Evolutionary conservation across 2,888 invertebrate genomes (phyloP).

Genomic region (Machimus rusticus): DNA sequence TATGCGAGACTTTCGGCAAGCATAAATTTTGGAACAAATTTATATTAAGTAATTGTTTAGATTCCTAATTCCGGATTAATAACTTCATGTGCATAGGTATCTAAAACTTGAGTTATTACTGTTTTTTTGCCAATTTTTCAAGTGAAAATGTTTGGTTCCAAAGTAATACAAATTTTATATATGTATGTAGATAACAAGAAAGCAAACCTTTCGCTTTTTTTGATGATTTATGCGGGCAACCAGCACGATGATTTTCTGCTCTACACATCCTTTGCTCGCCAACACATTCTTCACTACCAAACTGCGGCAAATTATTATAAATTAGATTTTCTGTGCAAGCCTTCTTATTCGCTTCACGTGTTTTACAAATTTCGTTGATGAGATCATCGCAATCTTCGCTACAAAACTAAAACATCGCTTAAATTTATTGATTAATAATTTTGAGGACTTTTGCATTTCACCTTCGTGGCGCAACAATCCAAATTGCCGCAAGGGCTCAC

Average conservation of each 20-base stretch:
- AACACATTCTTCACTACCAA: background rate
- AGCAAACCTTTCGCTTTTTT: background rate
- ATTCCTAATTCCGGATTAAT: no score
- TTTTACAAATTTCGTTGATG: background rate
- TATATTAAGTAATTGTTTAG: no score
- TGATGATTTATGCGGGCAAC: constrained; percentile 47
- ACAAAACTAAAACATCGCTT: background rate
- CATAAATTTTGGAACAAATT: no score
- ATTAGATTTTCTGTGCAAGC: background rate
- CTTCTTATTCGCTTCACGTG: background rate
- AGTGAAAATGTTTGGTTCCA: background rate
- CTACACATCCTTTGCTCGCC: constrained; percentile 45
- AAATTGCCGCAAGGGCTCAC: constrained; percentile 17
- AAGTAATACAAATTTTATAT: background rate
- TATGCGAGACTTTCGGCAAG: no score
- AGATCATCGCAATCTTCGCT: background rate
- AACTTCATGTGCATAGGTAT: no score
- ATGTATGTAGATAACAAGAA: background rate
- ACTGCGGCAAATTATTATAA: background rate
- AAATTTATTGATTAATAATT: background rate
- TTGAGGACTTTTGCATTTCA: background rate
- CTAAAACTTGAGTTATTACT: no score
- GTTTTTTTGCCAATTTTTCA: no score
- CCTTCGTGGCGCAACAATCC: background rate
- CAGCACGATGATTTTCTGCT: constrained; percentile 43